Percentiles rank a stretch among this genome's conserved stretches.
Evolutionary conservation across 2,797 vertebrate species (phyloP).

Genomic region (Pseudochaenichthys georgianus): DNA sequence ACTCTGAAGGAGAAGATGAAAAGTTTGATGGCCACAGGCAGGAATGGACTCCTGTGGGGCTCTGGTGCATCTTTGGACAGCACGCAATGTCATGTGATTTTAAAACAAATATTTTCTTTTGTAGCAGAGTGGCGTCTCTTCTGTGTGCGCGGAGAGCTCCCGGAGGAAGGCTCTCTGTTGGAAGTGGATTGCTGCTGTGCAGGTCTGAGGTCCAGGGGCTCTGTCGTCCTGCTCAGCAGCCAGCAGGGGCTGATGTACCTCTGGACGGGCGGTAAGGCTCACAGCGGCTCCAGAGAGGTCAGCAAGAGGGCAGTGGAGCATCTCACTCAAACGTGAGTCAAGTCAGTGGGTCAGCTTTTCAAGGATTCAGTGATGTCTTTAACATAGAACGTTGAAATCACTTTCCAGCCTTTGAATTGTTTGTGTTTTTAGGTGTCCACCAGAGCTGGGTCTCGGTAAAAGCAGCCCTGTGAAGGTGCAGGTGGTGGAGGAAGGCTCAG

Average conservation of each 20-base stretch:
- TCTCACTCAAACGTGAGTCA: conserved; percentile 78
- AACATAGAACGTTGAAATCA: not conserved
- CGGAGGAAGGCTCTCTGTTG: conserved; percentile 80
- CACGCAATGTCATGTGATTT: not conserved
- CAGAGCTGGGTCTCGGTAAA: conserved; percentile 79
- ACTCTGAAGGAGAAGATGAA: too few species aligned
- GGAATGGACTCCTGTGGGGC: too few species aligned
- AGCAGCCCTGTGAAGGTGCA: conserved; percentile 68
- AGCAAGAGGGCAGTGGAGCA: conserved; percentile 75
- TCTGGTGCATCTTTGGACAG: too few species aligned
- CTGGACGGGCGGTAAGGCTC: conserved; percentile 86
- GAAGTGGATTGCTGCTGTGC: conserved; percentile 82
- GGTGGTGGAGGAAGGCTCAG: conserved; percentile 84
- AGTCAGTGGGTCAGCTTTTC: not conserved
- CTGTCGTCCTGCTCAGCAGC: conserved; percentile 77
- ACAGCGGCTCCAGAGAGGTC: conserved; percentile 77
- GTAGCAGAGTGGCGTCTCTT: conserved; percentile 82
- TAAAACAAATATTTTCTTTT: not conserved
- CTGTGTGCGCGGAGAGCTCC: conserved; percentile 82
- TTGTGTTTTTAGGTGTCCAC: conserved; percentile 70
- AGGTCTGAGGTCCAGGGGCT: conserved; percentile 84
- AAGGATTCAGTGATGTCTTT: not conserved
- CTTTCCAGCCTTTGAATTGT: conserved; percentile 12
- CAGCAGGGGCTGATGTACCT: conserved; percentile 81
- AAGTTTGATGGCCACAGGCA: too few species aligned